A percentile compares a stretch with the other conserved stretches of the same genome.
Conservation (phyloP, 2,888 invertebrate genomes). For the Acleris sparsana region DNA sequence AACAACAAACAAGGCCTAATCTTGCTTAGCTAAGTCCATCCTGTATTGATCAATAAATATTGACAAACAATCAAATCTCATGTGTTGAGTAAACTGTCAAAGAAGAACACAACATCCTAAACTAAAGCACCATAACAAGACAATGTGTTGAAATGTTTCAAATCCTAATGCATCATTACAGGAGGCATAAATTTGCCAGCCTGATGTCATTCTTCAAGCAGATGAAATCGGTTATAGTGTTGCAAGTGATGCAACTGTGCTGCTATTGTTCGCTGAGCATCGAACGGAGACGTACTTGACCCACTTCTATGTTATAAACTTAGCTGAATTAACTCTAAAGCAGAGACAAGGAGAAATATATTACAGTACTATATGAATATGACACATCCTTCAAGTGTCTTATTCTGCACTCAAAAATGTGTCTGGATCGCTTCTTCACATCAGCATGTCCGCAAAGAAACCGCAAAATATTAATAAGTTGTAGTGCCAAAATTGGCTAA, state of each 20-base stretch:
- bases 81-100: no score
- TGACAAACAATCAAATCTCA: no score
- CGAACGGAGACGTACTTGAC: constrained; percentile 39
- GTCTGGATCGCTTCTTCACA: neutral
- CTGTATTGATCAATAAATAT: no score
- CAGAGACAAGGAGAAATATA: constrained; percentile 1
- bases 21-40: no score
- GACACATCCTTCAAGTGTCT: neutral
- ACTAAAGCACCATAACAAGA: neutral
- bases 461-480: neutral
- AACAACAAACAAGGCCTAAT: no score
- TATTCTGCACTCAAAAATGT: neutral
- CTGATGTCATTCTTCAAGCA: constrained; percentile 30
- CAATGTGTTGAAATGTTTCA: neutral
- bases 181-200: constrained; percentile 17
- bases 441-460: no score
- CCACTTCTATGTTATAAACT: constrained; percentile 34
- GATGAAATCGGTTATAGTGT: constrained; percentile 25
- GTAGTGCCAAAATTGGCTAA: neutral
- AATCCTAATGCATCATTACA: constrained; percentile 13
- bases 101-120: neutral
- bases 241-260: constrained; percentile 36
- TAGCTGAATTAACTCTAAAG: constrained; percentile 16
- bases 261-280: constrained; percentile 38
- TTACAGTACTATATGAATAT: constrained; percentile 16